These are phyloP conservation scores for Dendropsophus ebraccatus DNA, from an alignment of 2,113 vertebrate species.

Conservation along the genomic window DNA sequence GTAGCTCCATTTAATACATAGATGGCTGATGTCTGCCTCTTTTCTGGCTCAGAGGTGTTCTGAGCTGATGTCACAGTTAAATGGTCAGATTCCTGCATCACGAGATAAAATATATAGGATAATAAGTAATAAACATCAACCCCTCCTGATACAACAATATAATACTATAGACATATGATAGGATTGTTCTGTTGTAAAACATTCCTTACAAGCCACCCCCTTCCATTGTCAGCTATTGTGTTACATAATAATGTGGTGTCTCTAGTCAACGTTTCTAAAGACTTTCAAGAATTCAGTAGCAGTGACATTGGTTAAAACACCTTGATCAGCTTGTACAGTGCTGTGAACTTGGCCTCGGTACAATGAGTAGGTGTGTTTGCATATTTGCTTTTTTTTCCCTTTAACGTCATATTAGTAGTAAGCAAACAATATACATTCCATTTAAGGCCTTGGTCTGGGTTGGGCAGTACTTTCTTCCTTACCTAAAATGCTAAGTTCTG, in stretches of 20 bases:
- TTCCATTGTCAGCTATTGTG: neutral
- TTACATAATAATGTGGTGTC: neutral
- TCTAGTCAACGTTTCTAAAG: neutral
- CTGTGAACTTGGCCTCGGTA: neutral
- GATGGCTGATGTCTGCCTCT: too few species aligned
- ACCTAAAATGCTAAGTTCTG: too few species aligned
- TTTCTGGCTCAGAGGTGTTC: too few species aligned
- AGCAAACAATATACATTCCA: constrained; percentile 14
- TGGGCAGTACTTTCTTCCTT: neutral
- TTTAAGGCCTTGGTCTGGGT: neutral
- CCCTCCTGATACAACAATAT: too few species aligned
- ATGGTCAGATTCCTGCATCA: too few species aligned
- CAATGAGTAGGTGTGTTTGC: neutral
- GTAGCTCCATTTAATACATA: too few species aligned
- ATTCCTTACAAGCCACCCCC: neutral
- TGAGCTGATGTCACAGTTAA: too few species aligned
- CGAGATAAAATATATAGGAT: too few species aligned
- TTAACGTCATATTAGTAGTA: neutral
- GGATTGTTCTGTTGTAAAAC: too few species aligned
- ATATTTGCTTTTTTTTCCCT: neutral
- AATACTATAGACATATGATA: too few species aligned
- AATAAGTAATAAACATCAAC: too few species aligned
- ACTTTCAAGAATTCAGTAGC: neutral
- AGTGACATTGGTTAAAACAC: neutral
- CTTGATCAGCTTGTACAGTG: neutral